Evolutionary conservation across 2,113 vertebrate genomes (phyloP).

Genomic region (Dicerorhinus sumatrensis): DNA sequence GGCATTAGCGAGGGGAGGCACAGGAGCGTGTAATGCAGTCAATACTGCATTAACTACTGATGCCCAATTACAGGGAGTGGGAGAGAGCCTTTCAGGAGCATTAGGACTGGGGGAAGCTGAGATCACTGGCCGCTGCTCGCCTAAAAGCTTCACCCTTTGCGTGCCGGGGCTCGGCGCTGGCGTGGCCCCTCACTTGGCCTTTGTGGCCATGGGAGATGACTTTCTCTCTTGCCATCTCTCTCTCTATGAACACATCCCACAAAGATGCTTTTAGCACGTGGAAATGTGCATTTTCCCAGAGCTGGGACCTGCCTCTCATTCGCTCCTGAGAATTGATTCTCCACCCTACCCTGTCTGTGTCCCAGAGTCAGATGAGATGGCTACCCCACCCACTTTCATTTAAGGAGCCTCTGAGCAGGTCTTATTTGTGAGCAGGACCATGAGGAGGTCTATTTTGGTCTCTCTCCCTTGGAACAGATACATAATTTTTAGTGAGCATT

Average conservation of each 20-base stretch:
- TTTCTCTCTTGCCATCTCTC: neutral
- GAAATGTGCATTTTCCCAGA: conserved; percentile 79
- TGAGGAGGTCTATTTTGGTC: conserved; percentile 57
- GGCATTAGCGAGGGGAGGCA: conserved; percentile 99
- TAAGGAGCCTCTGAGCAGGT: conserved; percentile 71
- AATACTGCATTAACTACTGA: conserved; percentile 99
- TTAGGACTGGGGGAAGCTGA: conserved; percentile 99
- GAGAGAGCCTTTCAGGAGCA: conserved; percentile 99
- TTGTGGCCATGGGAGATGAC: neutral
- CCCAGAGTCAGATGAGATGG: conserved; percentile 75
- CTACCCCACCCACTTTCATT: conserved; percentile 60
- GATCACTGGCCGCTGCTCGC: conserved; percentile 99
- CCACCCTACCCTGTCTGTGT: conserved; percentile 67
- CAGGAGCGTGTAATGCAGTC: conserved; percentile 99
- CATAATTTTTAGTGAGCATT: conserved; percentile 73
- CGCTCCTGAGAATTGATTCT: conserved; percentile 37
- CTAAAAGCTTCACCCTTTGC: conserved; percentile 99
- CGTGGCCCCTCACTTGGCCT: conserved; percentile 84
- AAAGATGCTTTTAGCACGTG: conserved; percentile 85
- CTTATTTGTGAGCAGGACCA: conserved; percentile 66
- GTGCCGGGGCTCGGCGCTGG: conserved; percentile 88
- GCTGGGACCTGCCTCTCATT: conserved; percentile 72
- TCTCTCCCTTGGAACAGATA: conserved; percentile 72
- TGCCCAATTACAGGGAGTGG: conserved; percentile 99
- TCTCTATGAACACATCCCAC: conserved; percentile 41